phyloP scores from a whole-genome alignment of 2,888 invertebrate genomes.

The Ophion ellenae region DNA sequence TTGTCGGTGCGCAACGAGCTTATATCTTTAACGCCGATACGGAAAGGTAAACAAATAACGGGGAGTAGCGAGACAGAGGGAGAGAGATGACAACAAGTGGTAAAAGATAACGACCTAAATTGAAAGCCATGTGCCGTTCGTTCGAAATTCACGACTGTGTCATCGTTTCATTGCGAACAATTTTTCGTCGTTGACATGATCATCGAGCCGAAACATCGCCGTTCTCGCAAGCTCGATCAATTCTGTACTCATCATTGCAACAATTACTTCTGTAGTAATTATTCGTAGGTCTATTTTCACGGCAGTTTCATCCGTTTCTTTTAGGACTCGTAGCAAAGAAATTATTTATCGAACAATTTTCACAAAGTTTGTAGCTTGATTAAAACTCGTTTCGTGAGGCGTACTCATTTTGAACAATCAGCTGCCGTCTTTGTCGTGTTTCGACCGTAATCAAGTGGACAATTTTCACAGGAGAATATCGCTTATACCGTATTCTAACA shows the following conservation, averaged over 20 bases:
- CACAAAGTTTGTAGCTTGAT: background rate
- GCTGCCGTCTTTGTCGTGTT: background rate
- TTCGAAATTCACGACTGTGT: constrained; percentile 14
- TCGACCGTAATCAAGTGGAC: background rate
- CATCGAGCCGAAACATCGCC: constrained; percentile 35
- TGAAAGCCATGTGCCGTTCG: constrained; percentile 6
- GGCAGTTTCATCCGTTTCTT: background rate
- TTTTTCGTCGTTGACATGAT: constrained; percentile 5
- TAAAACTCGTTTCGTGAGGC: background rate
- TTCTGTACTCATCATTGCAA: constrained; percentile 1
- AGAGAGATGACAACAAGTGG: background rate
- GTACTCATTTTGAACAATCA: background rate
- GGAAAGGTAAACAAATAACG: constrained; percentile 31
- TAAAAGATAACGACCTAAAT: background rate
- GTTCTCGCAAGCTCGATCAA: constrained; percentile 53
- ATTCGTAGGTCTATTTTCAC: too few relatives aligned
- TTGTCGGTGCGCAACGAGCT: constrained; percentile 57
- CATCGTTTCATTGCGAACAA: constrained; percentile 38
- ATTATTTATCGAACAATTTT: constrained; percentile 29
- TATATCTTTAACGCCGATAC: constrained; percentile 41
- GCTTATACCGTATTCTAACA: background rate
- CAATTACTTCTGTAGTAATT: background rate
- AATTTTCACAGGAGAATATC: too few relatives aligned
- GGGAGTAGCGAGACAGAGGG: constrained; percentile 3
- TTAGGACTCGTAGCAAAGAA: background rate